Evolutionary conservation across 2,797 vertebrate species (phyloP), one percentile per base, ranked within the genome.

Genomic region (Characodon lateralis): DNA sequence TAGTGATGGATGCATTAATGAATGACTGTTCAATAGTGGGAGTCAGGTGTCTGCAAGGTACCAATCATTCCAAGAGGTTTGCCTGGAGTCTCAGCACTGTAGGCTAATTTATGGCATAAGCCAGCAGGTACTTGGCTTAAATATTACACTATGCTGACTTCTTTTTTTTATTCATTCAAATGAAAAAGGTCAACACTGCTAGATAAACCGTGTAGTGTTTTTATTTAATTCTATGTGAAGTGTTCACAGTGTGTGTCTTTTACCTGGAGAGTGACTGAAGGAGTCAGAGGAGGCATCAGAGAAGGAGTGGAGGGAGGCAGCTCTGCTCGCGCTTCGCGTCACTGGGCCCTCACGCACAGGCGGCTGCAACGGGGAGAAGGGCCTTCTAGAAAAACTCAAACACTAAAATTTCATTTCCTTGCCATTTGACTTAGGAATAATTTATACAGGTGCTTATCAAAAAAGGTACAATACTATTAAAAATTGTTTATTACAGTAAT

Each of bases 211-310:
- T 46, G 55, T 68, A 71, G 1, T 39, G 14, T 74, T 77, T 72
- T 72, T 39, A 28, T 35, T 65, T 70, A 7, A 78, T 51, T 59
- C 63, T 9, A 43, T 61, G 10, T 41, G 35, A 82, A 20, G 35
- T 56, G n/a, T 75, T 59, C 3, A 41, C 0, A 24, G 26, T 26
- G 24, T 55, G 53, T 59, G n/a, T 22, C 2, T 83, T 77, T 92
- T 95, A 98, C 97, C 97, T 94, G 96, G 94, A 71, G 97, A 97
- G 6, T 96, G 90, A 82, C 92, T 86, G n/a, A 95, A 98, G 58
- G 95, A 94, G 84, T 98, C 96, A 0, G 92, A 95, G 16, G 96
- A 97, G 82, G 96, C 96, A 75, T 97, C 96, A 0, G 96, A 97
- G 0, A 96, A 94, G 86, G 93, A 95, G 93, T 96, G 94, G 78